phyloP scores from a whole-genome alignment of 2,113 vertebrate species.

The Nannobrachium achirus region DNA sequence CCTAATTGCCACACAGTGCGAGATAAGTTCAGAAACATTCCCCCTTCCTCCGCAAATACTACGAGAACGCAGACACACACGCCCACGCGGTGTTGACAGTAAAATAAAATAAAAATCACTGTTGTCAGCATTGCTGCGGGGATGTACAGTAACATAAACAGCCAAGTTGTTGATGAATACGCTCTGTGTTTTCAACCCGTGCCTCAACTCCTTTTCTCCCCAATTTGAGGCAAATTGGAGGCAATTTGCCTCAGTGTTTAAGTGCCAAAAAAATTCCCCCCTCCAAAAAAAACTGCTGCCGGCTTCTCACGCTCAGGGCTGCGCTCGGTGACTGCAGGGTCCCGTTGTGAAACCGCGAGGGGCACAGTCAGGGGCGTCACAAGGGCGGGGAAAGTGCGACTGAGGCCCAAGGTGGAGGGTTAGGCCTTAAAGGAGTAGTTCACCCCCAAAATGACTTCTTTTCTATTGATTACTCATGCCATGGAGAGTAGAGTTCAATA shows the following conservation, averaged over 20 bases:
- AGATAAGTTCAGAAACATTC: too few relatives aligned
- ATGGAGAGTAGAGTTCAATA: too few relatives aligned
- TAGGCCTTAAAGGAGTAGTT: too few relatives aligned
- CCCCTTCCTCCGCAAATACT: too few relatives aligned
- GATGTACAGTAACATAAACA: neutral
- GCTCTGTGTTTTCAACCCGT: slow-evolving; percentile 16
- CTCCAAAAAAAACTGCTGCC: slow-evolving; percentile 13
- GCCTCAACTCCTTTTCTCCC: slow-evolving; percentile 16
- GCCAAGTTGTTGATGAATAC: slow-evolving; percentile 23
- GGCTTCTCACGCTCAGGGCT: slow-evolving; percentile 49
- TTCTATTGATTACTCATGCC: too few relatives aligned
- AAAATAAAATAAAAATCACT: slow-evolving; percentile 8
- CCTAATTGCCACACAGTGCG: too few relatives aligned
- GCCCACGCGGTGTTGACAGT: neutral
- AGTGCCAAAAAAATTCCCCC: slow-evolving; percentile 47
- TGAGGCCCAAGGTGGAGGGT: too few relatives aligned
- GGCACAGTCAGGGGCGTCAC: slow-evolving; percentile 37
- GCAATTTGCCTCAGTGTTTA: slow-evolving; percentile 19
- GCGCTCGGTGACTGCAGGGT: slow-evolving; percentile 38
- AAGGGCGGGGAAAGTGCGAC: too few relatives aligned
- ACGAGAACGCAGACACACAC: too few relatives aligned
- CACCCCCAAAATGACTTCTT: too few relatives aligned
- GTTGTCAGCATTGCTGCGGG: slow-evolving; percentile 22
- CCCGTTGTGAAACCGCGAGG: slow-evolving; percentile 51
- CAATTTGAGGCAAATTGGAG: slow-evolving; percentile 37